Base-by-base conservation (phyloP, 2,113 vertebrate species). In the Malurus alboscapulatus region DNA sequence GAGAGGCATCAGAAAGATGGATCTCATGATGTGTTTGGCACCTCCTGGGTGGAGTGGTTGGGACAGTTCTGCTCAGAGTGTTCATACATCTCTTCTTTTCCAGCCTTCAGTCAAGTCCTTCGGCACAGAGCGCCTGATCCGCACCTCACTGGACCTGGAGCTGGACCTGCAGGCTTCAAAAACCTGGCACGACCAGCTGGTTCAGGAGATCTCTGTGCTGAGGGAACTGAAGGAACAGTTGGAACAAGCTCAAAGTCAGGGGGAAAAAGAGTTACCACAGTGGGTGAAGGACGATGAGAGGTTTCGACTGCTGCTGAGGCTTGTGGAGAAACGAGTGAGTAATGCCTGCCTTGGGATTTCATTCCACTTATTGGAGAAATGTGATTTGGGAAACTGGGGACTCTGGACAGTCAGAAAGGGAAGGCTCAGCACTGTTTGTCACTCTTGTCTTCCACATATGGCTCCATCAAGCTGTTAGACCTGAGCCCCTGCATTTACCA, bases 101-200 rank as follows among this genome's bases (percentile, higher is more conserved):
- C 82, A 99, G 99, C 98, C 98, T 92, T 97, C 97, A 0, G 6
- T 98, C 75, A 98, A 97, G 86, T 95, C 96, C 68, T 93, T 97
- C 1, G 98, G 98, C 63, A 69, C 98, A 7, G 99, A 99, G 59
- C 98, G 98, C 18, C 96, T 99, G 11, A 98, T 99, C 80, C 98
- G 98, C 94, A 99, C 99, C 18, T 98, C 98, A 0, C 97, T 99
- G 87, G 99, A 99, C 96, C 97, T 99, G 55, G 99, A 99, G 95
- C 75, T 99, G 93, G 99, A 99, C 97, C 97, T 99, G 94, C 99
- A 99, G 96, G 99, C 99, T 45, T 99, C 98, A 1, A 98, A 98
- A 94, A 99, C 98, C 3, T 98, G 98, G 88, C 98, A 99, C 22
- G 97, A 97, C 92, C 98, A 98, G 36, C 97, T 99, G 95, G 93